Base-by-base conservation (phyloP, 2,113 vertebrate genomes). In the Perca flavescens region DNA sequence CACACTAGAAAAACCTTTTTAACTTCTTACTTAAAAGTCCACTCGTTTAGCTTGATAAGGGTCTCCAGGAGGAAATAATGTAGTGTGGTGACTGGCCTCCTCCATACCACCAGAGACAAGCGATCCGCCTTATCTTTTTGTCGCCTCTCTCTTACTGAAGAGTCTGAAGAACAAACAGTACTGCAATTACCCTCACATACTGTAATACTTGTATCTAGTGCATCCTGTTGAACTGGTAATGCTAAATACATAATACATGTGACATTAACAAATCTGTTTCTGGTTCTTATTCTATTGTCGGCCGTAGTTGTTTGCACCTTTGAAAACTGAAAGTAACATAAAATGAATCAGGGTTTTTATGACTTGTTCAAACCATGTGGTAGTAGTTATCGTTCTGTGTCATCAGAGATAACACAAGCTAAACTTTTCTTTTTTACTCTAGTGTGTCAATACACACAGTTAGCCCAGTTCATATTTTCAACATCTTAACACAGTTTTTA, bases 41-140 rank as follows among this genome's bases (percentile, higher is more conserved):
- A 97, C 92, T 99, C 97, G 96, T 98, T 98, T 92, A 97, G 94
- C 94, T 95, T 96, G 92, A 97, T 86, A 90, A 99, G 94, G 13
- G 95, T 95, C 95, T 99, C 98, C 93, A 98, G 94, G 87, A 96
- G 95, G 92, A 98, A 99, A 96, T 97, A 99, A 92, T 98, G 96
- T 84, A 99, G 94, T 79, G 98, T 99, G 94, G 95, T 91, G 28
- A 97, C 74, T 0, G 98, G 98, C 78, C 96, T 95, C 93, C 91
- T 97, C 98, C 98, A 99, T 31, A 99, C 92, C 15, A 99, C 96
- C 92, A 99, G 95, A 79, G 96, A 97, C 82, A 97, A 93, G 58
- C 98, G 96, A 80, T 97, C 97, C 86, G 98, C 97, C 76, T 96
- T 95, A 54, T 98, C 98, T 82, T 90, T 94, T 89, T 91, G 96